Percentiles rank a stretch among this genome's conserved stretches.
phyloP scores from a whole-genome alignment of 2,888 invertebrate species.

The Digitonthophagus gazella region DNA sequence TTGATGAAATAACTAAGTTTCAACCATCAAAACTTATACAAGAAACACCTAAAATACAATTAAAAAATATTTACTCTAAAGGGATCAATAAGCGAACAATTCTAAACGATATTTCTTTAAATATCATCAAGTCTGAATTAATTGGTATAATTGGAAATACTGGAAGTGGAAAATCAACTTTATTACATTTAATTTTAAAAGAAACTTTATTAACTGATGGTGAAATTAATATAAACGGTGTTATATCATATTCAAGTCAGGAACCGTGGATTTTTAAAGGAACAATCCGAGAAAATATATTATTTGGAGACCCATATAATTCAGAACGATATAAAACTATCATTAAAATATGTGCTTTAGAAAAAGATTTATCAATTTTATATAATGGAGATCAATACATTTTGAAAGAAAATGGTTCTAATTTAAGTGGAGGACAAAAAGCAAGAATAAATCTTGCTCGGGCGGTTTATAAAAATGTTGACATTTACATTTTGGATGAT shows the following conservation, averaged over 20 bases:
- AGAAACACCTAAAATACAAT: conserved; percentile 49
- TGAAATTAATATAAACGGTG: conserved; percentile 63
- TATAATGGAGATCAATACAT: conserved; percentile 75
- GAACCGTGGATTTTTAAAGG: conserved; percentile 79
- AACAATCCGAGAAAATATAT: conserved; percentile 82
- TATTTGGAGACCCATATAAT: conserved; percentile 76
- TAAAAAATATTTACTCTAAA: conserved; percentile 62
- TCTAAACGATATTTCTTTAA: conserved; percentile 63
- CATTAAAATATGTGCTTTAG: conserved; percentile 65
- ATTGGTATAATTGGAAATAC: conserved; percentile 61
- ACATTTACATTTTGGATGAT: conserved; percentile 83
- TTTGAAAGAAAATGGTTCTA: conserved; percentile 72
- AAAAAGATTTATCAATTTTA: conserved; percentile 66
- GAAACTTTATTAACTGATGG: conserved; percentile 69
- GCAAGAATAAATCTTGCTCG: conserved; percentile 82
- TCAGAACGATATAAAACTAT: conserved; percentile 63
- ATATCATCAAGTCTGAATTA: conserved; percentile 59
- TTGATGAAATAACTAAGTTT: conserved; percentile 26
- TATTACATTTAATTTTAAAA: conserved; percentile 58
- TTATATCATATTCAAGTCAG: conserved; percentile 72
- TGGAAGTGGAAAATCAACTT: conserved; percentile 58
- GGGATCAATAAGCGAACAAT: conserved; percentile 54
- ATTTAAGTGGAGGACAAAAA: conserved; percentile 74
- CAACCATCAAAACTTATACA: not conserved
- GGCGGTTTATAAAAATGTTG: conserved; percentile 76